Evolutionary conservation across 2,113 vertebrate genomes (phyloP).

Genomic region (Sula dactylatra): DNA sequence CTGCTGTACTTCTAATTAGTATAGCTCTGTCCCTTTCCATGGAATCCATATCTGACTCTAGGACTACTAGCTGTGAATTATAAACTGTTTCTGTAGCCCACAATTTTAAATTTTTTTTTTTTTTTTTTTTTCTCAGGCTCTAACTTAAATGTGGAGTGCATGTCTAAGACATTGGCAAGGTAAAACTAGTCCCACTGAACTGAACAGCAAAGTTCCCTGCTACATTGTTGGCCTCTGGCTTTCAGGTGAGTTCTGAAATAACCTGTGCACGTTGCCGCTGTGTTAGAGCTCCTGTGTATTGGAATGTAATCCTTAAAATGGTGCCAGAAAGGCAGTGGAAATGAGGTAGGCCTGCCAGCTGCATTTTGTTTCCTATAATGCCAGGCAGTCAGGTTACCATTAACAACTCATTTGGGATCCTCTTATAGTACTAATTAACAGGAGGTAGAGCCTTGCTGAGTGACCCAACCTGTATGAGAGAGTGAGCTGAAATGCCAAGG

Average conservation of each 20-base stretch:
- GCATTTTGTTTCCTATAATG: not conserved
- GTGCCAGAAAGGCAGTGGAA: not conserved
- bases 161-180: not conserved
- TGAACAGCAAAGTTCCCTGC: not conserved
- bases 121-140: not conserved
- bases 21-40: not conserved
- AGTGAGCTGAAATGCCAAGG: not conserved
- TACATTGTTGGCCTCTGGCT: accelerated
- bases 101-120: not conserved
- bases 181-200: not conserved
- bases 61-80: not conserved
- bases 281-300: not conserved
- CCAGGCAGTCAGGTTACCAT: not conserved
- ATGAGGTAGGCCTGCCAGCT: not conserved
- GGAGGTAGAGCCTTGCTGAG: not conserved
- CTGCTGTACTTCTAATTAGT: not conserved
- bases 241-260: not conserved
- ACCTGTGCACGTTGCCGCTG: accelerated
- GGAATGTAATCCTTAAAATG: not conserved
- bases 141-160: not conserved
- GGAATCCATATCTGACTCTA: not conserved
- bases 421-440: not conserved
- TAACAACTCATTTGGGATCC: not conserved
- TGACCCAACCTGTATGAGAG: not conserved
- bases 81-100: not conserved